Evolutionary conservation across 2,888 invertebrate species (phyloP).

Genomic region (Eristalinus aeneus): DNA sequence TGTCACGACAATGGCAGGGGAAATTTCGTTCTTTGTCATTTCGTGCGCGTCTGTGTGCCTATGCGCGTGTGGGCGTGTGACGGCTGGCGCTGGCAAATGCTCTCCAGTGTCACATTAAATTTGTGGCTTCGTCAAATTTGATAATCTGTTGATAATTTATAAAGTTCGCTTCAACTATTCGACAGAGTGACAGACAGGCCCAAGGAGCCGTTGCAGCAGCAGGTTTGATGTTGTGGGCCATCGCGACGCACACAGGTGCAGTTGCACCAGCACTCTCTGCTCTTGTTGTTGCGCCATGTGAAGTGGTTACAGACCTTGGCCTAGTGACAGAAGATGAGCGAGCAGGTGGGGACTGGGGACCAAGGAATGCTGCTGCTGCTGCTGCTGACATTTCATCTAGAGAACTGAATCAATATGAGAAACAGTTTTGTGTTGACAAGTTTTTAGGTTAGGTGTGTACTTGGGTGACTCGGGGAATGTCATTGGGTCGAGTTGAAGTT

Average conservation of each 20-base stretch:
- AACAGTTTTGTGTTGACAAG: neutral
- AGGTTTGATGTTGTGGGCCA: neutral
- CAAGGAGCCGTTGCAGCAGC: neutral
- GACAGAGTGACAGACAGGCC: conserved; percentile 5
- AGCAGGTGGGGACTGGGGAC: neutral
- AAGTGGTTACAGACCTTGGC: conserved; percentile 61
- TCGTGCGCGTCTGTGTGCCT: neutral
- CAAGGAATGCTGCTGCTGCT: neutral
- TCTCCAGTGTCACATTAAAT: neutral
- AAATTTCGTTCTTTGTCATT: conserved; percentile 17
- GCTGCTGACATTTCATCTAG: conserved; percentile 3
- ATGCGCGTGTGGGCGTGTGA: neutral
- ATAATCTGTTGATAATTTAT: conserved; percentile 30
- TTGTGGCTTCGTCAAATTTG: conserved; percentile 13
- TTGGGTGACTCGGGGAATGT: neutral
- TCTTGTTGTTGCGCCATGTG: conserved; percentile 21
- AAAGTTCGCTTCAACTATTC: conserved; percentile 9
- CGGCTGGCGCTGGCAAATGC: neutral
- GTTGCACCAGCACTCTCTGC: neutral
- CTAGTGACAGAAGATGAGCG: conserved; percentile 18
- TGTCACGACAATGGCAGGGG: conserved; percentile 57
- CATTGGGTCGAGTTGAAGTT: neutral
- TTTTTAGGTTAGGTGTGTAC: neutral
- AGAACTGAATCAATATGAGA: conserved; percentile 8
- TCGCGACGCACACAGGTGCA: neutral